phyloP scores from a whole-genome alignment of 2,113 vertebrate genomes.

The Engraulis encrasicolus region DNA sequence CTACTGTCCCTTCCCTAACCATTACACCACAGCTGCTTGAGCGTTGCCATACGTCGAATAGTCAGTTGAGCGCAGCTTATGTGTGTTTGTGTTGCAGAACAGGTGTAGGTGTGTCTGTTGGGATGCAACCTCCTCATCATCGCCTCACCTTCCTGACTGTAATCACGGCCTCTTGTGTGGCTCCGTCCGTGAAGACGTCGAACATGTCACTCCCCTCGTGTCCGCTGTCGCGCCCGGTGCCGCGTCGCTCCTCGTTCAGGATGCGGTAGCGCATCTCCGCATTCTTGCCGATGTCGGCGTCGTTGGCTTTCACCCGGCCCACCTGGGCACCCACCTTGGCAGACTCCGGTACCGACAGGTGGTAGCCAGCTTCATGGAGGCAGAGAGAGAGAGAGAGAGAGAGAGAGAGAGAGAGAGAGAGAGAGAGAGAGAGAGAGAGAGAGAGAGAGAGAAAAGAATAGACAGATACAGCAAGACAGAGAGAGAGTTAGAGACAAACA shows the following conservation, averaged over 20 bases:
- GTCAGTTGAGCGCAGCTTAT: no score
- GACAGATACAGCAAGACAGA: no score
- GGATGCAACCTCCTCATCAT: no score
- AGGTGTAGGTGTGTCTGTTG: no score
- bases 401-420: background rate
- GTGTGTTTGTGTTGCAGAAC: no score
- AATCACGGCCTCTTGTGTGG: conserved; percentile 93
- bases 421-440: conserved; percentile 25
- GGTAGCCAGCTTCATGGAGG: conserved; percentile 82
- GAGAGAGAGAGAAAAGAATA: background rate
- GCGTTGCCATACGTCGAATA: no score
- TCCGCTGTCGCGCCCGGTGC: no score
- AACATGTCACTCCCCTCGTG: conserved; percentile 74
- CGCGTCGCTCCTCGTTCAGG: conserved; percentile 83
- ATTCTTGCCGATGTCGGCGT: conserved; percentile 88
- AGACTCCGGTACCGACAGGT: conserved; percentile 85
- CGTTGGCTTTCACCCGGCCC: conserved; percentile 91
- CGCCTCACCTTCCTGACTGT: conserved; percentile 88
- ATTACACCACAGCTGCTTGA: no score
- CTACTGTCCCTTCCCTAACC: no score
- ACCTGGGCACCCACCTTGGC: conserved; percentile 83
- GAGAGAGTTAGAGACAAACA: no score
- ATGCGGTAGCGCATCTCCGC: conserved; percentile 90
- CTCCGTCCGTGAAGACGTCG: conserved; percentile 88
- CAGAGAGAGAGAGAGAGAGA: background rate